phyloP scores from a whole-genome alignment of 2,888 invertebrate genomes.

The Apotomis capreana region DNA sequence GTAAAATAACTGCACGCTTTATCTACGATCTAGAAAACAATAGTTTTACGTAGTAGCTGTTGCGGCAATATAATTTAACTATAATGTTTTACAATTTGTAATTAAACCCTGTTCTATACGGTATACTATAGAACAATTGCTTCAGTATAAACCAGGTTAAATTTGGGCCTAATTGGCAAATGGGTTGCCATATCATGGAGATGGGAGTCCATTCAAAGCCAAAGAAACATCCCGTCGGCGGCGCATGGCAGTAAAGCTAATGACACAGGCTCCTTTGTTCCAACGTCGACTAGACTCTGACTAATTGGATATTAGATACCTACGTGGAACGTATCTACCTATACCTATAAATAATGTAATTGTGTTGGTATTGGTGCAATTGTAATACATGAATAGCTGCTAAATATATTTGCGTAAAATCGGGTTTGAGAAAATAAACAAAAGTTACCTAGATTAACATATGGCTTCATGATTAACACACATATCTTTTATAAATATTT shows the following conservation, averaged over 20 bases:
- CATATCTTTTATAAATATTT: neutral
- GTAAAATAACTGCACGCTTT: slow-evolving; percentile 44
- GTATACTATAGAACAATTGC: neutral
- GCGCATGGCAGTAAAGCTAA: slow-evolving; percentile 19
- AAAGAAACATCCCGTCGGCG: slow-evolving; percentile 26
- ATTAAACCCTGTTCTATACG: too few relatives aligned
- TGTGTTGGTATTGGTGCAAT: neutral
- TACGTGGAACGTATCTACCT: neutral
- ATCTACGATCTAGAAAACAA: slow-evolving; percentile 29
- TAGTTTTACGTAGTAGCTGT: slow-evolving; percentile 6
- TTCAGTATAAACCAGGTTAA: neutral
- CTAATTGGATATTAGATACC: slow-evolving; percentile 29
- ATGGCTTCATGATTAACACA: slow-evolving; percentile 2
- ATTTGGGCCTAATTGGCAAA: slow-evolving; percentile 23
- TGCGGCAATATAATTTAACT: slow-evolving; percentile 10
- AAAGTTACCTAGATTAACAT: neutral
- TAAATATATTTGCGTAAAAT: neutral
- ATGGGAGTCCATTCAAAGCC: slow-evolving; percentile 14
- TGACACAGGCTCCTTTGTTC: slow-evolving; percentile 32
- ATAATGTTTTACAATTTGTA: slow-evolving; percentile 11
- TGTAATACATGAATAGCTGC: neutral
- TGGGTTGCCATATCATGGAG: slow-evolving; percentile 24
- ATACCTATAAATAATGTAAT: neutral
- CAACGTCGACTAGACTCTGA: slow-evolving; percentile 12
- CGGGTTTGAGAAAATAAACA: slow-evolving; percentile 2